phyloP scores from a whole-genome alignment of 2,888 invertebrate genomes.

The Gandaritis pyraliata region DNA sequence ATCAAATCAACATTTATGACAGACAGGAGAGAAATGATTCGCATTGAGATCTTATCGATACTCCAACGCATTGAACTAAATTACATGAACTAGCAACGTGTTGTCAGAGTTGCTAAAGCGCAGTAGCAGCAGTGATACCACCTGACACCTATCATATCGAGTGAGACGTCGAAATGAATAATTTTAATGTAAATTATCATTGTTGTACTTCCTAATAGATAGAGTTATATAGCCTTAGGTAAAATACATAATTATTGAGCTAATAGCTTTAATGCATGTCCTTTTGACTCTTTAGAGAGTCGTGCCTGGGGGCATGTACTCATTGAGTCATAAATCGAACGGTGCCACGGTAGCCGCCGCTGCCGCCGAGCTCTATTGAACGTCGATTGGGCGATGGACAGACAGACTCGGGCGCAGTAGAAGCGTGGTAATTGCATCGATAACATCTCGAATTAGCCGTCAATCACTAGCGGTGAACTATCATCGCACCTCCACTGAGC shows the following conservation, averaged over 20 bases:
- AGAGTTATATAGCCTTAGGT: conserved; percentile 5
- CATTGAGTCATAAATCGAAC: conserved; percentile 19
- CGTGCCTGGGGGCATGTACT: conserved; percentile 11
- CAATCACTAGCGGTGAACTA: conserved; percentile 75
- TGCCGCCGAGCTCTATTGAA: conserved; percentile 11
- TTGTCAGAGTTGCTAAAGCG: conserved; percentile 43
- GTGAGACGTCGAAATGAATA: conserved; percentile 23
- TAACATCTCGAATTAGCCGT: conserved; percentile 81
- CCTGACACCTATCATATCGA: conserved; percentile 54
- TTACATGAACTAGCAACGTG: conserved; percentile 42
- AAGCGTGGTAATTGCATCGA: conserved; percentile 73
- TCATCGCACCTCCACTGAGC: conserved; percentile 59
- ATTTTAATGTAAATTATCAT: conserved; percentile 9
- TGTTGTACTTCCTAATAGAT: conserved; percentile 2
- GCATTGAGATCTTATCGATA: conserved; percentile 66
- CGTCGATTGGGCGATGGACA: conserved; percentile 3
- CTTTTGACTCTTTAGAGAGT: background rate
- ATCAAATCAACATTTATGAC: conserved; percentile 59
- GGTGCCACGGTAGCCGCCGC: conserved; percentile 21
- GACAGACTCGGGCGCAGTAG: conserved; percentile 34
- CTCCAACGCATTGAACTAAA: conserved; percentile 60
- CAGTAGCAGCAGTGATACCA: conserved; percentile 59
- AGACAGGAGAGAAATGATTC: conserved; percentile 64
- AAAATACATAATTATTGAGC: conserved; percentile 1
- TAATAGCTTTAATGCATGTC: conserved; percentile 2